phyloP scores from a whole-genome alignment of 2,797 vertebrate species.

The Dipus sagitta region DNA sequence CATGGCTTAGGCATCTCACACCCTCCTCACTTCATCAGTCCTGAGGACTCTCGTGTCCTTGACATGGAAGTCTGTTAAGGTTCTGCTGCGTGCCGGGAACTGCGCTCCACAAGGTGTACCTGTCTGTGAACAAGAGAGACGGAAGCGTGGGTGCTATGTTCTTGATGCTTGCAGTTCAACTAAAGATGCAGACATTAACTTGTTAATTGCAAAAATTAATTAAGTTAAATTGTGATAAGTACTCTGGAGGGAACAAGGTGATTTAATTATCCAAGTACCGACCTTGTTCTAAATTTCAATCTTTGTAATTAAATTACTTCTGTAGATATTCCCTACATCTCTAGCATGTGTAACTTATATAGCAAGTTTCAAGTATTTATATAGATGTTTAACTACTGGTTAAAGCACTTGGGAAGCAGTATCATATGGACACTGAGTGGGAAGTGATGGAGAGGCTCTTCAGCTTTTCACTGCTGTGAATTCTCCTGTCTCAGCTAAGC shows the following conservation, averaged over 20 bases:
- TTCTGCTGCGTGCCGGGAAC: too few species aligned
- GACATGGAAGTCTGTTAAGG: neutral
- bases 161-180: constrained; percentile 28
- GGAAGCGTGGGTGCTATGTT: neutral
- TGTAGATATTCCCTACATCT: neutral
- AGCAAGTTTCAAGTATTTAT: neutral
- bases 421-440: neutral
- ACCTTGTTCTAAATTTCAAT: too few species aligned
- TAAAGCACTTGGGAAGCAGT: neutral
- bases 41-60: neutral
- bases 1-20: neutral
- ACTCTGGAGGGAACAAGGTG: constrained; percentile 10
- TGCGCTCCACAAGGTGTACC: neutral
- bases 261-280: too few species aligned
- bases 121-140: neutral
- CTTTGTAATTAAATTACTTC: constrained; percentile 42
- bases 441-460: neutral
- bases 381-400: constrained; percentile 26
- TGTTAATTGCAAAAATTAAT: constrained; percentile 68
- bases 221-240: constrained; percentile 54
- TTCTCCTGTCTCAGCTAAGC: neutral
- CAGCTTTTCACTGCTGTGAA: neutral
- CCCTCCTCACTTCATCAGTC: neutral
- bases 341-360: neutral
- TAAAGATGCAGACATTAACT: constrained; percentile 35